Conservation (phyloP, 2,888 invertebrate genomes). For the Agapetus fuscipes region DNA sequence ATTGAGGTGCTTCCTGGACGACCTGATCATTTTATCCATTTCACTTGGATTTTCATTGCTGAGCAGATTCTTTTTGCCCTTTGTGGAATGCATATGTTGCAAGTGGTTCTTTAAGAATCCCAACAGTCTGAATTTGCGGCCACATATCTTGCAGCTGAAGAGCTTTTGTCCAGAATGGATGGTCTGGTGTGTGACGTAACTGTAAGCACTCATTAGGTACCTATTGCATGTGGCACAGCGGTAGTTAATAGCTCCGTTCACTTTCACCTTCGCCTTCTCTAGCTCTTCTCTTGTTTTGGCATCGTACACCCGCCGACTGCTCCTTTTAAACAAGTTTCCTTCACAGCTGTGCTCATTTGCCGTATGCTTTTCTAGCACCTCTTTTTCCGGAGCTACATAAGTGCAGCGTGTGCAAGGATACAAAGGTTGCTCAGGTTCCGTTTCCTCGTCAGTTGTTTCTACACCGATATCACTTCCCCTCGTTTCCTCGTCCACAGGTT, state of each 20-base stretch:
- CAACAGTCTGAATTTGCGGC: conserved; percentile 24
- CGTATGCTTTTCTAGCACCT: conserved; percentile 10
- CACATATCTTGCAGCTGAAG: conserved; percentile 56
- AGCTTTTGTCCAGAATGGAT: conserved; percentile 58
- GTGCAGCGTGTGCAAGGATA: conserved; percentile 15
- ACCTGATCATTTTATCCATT: neutral
- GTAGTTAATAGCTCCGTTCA: conserved; percentile 46
- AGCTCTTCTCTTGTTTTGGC: conserved; percentile 33
- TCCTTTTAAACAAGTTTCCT: conserved; percentile 12
- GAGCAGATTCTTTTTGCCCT: conserved; percentile 3
- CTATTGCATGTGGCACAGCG: conserved; percentile 49
- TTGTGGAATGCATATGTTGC: conserved; percentile 15
- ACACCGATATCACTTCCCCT: too few relatives aligned
- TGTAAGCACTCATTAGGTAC: conserved; percentile 50
- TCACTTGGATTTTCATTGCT: neutral
- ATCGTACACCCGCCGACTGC: conserved; percentile 23
- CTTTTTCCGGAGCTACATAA: conserved; percentile 4
- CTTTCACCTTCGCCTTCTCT: conserved; percentile 26
- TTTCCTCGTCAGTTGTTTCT: too few relatives aligned
- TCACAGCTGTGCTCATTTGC: conserved; percentile 3
- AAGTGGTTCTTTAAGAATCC: conserved; percentile 18
- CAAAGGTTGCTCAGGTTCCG: too few relatives aligned
- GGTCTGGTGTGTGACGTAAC: conserved; percentile 51
- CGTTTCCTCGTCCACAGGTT: too few relatives aligned
- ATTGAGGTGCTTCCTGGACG: conserved; percentile 6